Base-by-base conservation (phyloP, 2,797 vertebrate species). In the Trichosurus vulpecula region DNA sequence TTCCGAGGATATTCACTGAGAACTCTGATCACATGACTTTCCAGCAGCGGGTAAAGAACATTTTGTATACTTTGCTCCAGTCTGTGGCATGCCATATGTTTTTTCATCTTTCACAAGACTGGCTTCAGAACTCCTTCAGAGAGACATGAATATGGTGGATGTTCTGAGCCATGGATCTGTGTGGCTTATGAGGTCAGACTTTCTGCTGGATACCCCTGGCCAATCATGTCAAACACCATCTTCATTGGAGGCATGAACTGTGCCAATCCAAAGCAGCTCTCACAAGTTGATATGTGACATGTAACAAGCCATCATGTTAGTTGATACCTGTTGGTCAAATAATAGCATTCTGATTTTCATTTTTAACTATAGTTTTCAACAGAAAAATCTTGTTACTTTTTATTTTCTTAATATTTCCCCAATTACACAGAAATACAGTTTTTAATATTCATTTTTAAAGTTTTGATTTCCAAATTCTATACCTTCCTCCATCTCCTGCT, bases 221-320 rank as follows among this genome's bases (percentile, higher is more conserved):
- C 99, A 30, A 61, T 99, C 54, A 99, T 99, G 99, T 99, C 99
- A 14, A 99, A 99, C 52, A 97, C 99, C 54, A 91, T 99, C 35
- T 97, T 98, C 31, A 97, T 99, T 35, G 99, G 99, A 25, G 99
- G 99, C 90, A 99, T 99, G 95, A 99, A 99, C 97, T 99, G 99
- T 91, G 92, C 97, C 0, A 31, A 98, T 94, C 98, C 97, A 95
- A 98, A 98, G 2, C 95, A 98, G 52, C 97, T 99, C 11, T 94
- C 98, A 19, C 93, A 98, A 97, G 99, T 99, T 93, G 98, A 99
- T 99, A 95, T 52, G 16, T 13, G 93, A 94, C 19, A n/a, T n/a
- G 4, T 66, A 35, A 66, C 31, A 66, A 66, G 61, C 35, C 31
- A 66, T n/a, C 35, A 16, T 16, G 5, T 14, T 66, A n/a, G 31